Evolutionary conservation across 2,888 invertebrate species (phyloP).

Genomic region (Phyto melanocephala): DNA sequence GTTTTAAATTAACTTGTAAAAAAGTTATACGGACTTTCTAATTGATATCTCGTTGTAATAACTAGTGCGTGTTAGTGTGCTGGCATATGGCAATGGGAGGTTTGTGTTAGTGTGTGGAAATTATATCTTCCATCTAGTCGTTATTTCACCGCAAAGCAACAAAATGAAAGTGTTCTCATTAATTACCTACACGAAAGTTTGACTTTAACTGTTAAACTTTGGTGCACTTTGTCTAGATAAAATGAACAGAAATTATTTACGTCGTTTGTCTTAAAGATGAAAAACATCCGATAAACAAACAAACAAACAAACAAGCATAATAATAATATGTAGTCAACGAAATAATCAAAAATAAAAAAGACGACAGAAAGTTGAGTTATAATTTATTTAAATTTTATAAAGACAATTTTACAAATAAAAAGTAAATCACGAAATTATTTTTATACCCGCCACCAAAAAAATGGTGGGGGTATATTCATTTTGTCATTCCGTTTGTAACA

Average conservation of each 20-base stretch:
- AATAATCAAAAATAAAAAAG: not conserved
- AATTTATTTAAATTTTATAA: no score
- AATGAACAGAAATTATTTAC: conserved; percentile 42
- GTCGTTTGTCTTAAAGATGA: conserved; percentile 44
- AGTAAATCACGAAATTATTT: no score
- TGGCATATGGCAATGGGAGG: not conserved
- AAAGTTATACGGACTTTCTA: no score
- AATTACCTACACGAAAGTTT: conserved; percentile 55
- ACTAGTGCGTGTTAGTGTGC: not conserved
- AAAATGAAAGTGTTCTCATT: conserved; percentile 50
- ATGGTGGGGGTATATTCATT: no score
- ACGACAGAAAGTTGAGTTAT: no score
- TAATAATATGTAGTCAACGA: not conserved
- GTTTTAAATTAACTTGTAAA: no score
- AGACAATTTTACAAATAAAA: no score
- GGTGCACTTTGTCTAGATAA: conserved; percentile 54
- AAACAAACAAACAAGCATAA: not conserved
- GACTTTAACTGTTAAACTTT: conserved; percentile 56
- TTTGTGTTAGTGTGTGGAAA: conserved; percentile 4
- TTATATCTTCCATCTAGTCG: conserved; percentile 10
- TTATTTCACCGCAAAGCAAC: conserved; percentile 29
- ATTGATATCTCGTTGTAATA: not conserved
- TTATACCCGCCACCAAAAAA: no score
- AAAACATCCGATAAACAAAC: not conserved
- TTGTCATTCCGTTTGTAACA: no score